Evolutionary conservation across 2,113 vertebrate species (phyloP).

Genomic region (Dipodomys ordii): DNA sequence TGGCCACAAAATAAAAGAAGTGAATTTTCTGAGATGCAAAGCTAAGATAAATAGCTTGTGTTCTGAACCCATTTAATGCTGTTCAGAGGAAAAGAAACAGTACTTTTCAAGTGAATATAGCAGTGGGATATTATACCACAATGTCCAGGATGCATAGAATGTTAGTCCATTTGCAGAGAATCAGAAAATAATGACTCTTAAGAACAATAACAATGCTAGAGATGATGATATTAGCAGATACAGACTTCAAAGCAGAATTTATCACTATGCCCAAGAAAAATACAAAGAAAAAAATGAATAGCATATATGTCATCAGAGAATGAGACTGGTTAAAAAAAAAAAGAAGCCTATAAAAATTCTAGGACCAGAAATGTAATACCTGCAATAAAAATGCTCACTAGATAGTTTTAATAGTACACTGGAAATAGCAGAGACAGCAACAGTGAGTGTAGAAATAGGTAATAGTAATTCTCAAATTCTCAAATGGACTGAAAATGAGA

Average conservation of each 20-base stretch:
- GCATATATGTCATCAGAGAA: neutral
- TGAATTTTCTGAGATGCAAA: neutral
- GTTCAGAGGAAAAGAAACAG: neutral
- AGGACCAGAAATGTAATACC: neutral
- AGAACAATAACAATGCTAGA: neutral
- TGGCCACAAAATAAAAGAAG: neutral
- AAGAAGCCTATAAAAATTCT: neutral
- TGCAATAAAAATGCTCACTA: neutral
- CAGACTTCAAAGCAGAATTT: neutral
- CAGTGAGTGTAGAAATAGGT: neutral
- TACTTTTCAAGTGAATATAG: neutral
- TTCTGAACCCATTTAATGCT: neutral
- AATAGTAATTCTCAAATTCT: neutral
- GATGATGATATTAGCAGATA: neutral
- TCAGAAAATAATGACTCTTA: neutral
- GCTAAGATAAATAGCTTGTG: neutral
- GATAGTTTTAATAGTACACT: neutral
- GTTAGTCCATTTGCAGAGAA: neutral
- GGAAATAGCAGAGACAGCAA: neutral
- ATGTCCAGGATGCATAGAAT: neutral
- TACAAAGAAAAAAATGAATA: neutral
- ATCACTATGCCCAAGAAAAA: neutral
- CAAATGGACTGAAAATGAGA: neutral
- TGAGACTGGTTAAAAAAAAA: neutral
- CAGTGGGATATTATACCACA: neutral